Conservation (phyloP, 1,140 invertebrate species). For the Charaxes varanes region DNA sequence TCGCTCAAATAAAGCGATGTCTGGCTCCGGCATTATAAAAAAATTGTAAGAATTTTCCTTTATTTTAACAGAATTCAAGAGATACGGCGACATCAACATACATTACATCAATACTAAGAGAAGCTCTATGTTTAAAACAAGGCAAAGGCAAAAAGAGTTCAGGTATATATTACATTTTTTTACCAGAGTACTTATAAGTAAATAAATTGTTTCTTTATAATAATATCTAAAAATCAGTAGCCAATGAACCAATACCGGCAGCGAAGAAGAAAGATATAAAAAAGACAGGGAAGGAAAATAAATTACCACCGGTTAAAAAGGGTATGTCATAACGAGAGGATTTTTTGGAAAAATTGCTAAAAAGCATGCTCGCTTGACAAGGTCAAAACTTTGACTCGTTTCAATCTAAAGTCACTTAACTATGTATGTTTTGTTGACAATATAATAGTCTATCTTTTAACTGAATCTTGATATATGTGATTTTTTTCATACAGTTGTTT, state of each 20-base stretch:
- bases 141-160: constrained; percentile 67
- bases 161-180: constrained; percentile 41
- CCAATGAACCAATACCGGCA: constrained; percentile 35
- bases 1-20: no score
- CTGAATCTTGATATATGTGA: no score
- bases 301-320: constrained; percentile 54
- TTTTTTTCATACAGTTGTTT: no score
- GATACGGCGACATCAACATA: constrained; percentile 55
- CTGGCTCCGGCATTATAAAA: no score
- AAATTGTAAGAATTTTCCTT: no score
- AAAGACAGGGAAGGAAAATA: constrained; percentile 62
- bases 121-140: constrained; percentile 65
- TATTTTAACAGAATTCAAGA: constrained; percentile 49
- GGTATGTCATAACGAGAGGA: constrained; percentile 53
- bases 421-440: no score
- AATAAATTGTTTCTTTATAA: no score
- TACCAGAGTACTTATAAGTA: no score
- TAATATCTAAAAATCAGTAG: constrained; percentile 31
- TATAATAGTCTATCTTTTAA: no score
- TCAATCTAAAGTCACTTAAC: no score
- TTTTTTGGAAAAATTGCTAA: constrained; percentile 19
- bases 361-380: no score
- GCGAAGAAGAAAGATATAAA: constrained; percentile 55
- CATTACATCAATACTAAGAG: constrained; percentile 63
- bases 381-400: no score